Base-by-base conservation (phyloP, 2,797 vertebrate species). In the Peromyscus melanophrys region DNA sequence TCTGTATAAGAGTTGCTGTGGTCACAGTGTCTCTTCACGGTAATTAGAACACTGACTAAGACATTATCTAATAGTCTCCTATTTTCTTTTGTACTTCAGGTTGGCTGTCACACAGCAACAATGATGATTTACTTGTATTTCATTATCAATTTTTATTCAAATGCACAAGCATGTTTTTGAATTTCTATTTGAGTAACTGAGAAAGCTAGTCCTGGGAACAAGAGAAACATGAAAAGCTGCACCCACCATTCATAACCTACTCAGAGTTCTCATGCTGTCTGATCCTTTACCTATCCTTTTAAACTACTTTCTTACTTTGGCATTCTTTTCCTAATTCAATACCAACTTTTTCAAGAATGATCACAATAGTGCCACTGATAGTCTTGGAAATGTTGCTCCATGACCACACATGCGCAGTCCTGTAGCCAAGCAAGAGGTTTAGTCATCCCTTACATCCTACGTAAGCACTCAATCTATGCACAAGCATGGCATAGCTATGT, bases 161-260 rank as follows among this genome's bases (percentile, higher is more conserved):
- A 73, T 49, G 16, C 13, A 14, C 14, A 52, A 14, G 13, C 52
- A 65, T 84, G 40, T 29, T 55, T 84, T 83, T 90, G 13, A 23
- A 21, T 76, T 89, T 95, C 29, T 85, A 23, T 16, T 49, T 84
- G 55, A 8, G 21, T 85, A 88, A 93, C 2, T 9, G 49, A 43
- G 43, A 55, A 92, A 75, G 37, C 55, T 92, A 90, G 63, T 88
- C 93, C 23, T 81, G 40, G 89, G 34, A 94, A 95, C 6, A 63
- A 5, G 1, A 3, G 27, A 89, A 96, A 91, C 4, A 55, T 34
- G 40, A 37, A 92, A 34, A 90, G 40, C 14, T 25, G 3, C 11
- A 1, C 77, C 4, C 7, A 34, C 25, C 23, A 23, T 78, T 31
- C 40, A 71, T 25, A 80, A 83, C 73, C 37, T 96, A 49, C 12